Evolutionary conservation across 2,888 invertebrate species (phyloP).

Genomic region (Muscina levida): DNA sequence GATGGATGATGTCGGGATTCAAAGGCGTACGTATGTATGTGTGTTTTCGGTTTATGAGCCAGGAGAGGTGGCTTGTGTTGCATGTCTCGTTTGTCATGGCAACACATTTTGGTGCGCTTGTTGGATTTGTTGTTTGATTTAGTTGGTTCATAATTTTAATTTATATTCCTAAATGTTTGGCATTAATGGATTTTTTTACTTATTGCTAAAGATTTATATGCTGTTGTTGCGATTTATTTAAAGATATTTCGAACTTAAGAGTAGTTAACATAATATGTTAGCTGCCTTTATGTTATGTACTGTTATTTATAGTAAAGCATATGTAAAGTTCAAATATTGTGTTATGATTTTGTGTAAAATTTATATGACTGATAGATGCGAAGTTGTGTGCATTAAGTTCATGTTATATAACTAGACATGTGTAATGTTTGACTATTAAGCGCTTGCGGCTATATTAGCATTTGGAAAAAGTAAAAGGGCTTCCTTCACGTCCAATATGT

Average conservation of each 20-base stretch:
- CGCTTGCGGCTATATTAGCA: no score
- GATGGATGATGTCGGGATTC: neutral
- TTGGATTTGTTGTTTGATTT: conserved; percentile 41
- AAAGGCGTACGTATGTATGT: no score
- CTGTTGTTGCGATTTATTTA: neutral
- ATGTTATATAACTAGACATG: no score
- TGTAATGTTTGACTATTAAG: no score
- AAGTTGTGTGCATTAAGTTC: no score
- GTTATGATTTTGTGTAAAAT: no score
- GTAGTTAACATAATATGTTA: neutral
- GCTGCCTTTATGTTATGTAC: neutral
- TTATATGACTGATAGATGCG: no score
- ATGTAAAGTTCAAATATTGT: neutral
- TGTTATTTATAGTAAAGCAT: neutral
- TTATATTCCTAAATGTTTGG: conserved; percentile 46
- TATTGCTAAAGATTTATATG: conserved; percentile 7
- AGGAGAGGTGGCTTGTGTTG: no score
- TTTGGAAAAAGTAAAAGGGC: no score
- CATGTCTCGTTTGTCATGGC: neutral
- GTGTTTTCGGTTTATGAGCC: neutral
- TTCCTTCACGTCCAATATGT: no score
- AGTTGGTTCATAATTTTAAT: conserved; percentile 51
- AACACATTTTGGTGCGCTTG: neutral
- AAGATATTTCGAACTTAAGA: conserved; percentile 3
- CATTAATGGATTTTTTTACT: conserved; percentile 44